Percentiles rank a stretch among this genome's conserved stretches.
phyloP scores from a whole-genome alignment of 2,888 invertebrate genomes.

The Hymenopus coronatus region DNA sequence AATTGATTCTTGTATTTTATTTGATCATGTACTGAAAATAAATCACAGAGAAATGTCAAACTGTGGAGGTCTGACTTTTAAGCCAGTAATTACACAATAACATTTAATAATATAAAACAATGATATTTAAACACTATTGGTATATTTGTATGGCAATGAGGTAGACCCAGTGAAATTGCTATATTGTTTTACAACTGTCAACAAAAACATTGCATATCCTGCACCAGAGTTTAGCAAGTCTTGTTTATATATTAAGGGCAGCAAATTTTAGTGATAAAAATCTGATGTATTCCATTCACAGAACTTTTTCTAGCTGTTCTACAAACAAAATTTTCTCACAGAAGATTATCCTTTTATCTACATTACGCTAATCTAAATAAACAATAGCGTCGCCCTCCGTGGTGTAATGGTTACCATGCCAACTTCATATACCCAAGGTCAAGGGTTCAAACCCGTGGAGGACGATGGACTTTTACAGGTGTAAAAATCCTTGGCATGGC shows the following conservation, averaged over 20 bases:
- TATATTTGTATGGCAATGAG: conserved; percentile 31
- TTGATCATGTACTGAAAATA: conserved; percentile 17
- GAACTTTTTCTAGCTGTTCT: too few species aligned
- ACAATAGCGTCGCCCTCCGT: too few species aligned
- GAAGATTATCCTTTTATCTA: too few species aligned
- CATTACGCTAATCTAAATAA: too few species aligned
- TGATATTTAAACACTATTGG: conserved; percentile 30
- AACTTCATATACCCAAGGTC: too few species aligned
- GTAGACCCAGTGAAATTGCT: conserved; percentile 32
- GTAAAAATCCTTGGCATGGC: too few species aligned
- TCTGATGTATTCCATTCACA: too few species aligned
- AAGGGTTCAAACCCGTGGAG: too few species aligned
- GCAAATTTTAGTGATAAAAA: too few species aligned
- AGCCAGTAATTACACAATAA: conserved; percentile 19
- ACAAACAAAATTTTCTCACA: too few species aligned
- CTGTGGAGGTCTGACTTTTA: not conserved
- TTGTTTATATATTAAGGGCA: not conserved
- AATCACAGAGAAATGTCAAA: not conserved
- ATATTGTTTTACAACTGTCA: conserved; percentile 26
- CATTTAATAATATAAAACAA: conserved; percentile 28
- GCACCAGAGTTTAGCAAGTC: not conserved
- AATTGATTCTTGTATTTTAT: not conserved
- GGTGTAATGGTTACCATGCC: too few species aligned
- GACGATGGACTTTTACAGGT: too few species aligned
- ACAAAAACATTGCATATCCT: conserved; percentile 24